Conservation (phyloP, 2,797 vertebrate genomes). For the Syndactyla subalaris region DNA sequence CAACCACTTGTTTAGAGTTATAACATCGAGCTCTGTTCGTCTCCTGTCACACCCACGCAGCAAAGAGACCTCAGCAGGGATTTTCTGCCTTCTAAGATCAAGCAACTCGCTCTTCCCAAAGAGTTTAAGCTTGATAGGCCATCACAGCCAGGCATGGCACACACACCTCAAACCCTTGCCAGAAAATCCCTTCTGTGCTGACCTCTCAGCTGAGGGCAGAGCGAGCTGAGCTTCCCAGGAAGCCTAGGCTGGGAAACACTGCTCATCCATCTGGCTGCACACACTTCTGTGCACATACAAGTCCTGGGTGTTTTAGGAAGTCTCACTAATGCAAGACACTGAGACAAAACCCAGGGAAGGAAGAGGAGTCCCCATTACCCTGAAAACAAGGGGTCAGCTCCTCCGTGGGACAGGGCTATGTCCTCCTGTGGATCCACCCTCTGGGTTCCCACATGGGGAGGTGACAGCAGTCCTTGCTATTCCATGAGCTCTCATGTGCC, state of each 20-base stretch:
- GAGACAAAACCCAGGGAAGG: not conserved
- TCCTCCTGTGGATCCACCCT: not conserved
- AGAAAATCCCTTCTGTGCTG: not conserved
- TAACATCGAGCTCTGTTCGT: not conserved
- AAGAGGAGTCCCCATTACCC: not conserved
- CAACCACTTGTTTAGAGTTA: not conserved
- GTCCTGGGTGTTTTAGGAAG: not conserved
- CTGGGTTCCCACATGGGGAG: fast-evolving
- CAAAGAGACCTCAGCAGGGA: not conserved
- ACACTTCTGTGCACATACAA: not conserved
- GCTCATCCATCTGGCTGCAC: not conserved
- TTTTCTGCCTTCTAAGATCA: not conserved
- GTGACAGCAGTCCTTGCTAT: not conserved
- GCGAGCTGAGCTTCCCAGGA: not conserved
- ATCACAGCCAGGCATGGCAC: not conserved
- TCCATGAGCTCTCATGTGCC: not conserved
- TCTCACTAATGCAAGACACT: fast-evolving
- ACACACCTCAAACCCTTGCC: not conserved
- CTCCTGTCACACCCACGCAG: not conserved
- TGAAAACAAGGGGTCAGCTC: fast-evolving
- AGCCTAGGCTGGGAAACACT: not conserved
- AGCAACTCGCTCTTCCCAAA: not conserved
- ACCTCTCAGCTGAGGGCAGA: not conserved
- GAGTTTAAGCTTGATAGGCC: not conserved
- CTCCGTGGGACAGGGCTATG: not conserved